Conservation (phyloP, 2,797 vertebrate genomes). For the Gymnoscopelus braueri region DNA sequence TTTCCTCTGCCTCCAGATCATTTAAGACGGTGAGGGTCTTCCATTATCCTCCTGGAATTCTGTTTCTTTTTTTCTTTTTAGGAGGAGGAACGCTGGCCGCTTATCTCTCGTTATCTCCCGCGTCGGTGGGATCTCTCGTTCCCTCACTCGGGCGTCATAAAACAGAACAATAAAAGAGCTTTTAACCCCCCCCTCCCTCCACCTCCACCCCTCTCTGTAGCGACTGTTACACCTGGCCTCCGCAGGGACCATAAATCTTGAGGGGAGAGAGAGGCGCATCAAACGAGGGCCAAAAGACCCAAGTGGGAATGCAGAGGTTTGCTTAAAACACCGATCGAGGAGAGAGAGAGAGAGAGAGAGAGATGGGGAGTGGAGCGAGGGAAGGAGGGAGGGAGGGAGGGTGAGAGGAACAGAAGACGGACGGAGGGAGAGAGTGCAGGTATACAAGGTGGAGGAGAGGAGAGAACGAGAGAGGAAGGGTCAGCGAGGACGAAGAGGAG, state of each 20-base stretch:
- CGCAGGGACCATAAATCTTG: conserved; percentile 52
- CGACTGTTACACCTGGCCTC: conserved; percentile 66
- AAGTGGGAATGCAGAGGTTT: conserved; percentile 44
- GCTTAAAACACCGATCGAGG: conserved; percentile 38
- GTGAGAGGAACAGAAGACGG: background rate
- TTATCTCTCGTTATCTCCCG: conserved; percentile 75
- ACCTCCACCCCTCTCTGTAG: conserved; percentile 28
- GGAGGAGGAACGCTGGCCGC: conserved; percentile 55
- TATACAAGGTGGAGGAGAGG: background rate
- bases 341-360: conserved; percentile 20
- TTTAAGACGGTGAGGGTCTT: conserved; percentile 57
- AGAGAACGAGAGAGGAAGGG: background rate
- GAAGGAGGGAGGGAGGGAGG: conserved; percentile 5
- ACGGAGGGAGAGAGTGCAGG: background rate
- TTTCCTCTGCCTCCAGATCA: conserved; percentile 45
- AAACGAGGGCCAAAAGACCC: conserved; percentile 34
- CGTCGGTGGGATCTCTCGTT: conserved; percentile 61
- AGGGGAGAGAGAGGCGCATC: conserved; percentile 39
- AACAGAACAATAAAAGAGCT: conserved; percentile 76
- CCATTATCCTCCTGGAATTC: conserved; percentile 73
- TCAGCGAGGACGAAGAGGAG: conserved; percentile 6
- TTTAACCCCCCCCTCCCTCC: conserved; percentile 62
- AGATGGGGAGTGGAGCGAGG: conserved; percentile 8
- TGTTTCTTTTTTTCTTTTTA: conserved; percentile 2
- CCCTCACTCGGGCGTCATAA: conserved; percentile 71